These are phyloP conservation scores for Cryptoprocta ferox DNA, from an alignment of 2,797 vertebrate genomes.

Conservation along the genomic window DNA sequence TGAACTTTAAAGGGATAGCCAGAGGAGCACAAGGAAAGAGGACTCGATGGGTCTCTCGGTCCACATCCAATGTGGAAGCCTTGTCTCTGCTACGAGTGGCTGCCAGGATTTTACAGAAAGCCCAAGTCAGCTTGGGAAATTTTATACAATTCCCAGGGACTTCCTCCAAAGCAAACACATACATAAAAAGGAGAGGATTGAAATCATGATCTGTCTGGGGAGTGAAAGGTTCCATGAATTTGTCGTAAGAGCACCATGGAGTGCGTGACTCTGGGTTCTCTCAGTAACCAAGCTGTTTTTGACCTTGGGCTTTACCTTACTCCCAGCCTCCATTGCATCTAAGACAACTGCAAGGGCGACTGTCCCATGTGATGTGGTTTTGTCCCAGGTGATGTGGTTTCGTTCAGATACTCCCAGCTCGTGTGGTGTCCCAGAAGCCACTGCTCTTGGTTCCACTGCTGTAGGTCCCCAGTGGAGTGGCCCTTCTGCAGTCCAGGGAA, in stretches of 20 bases:
- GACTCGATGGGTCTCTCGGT: conserved; percentile 65
- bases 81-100: conserved; percentile 66
- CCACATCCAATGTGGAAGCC: conserved; percentile 70
- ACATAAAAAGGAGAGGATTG: conserved; percentile 35
- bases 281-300: not conserved
- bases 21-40: conserved; percentile 69
- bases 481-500: not conserved
- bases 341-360: not conserved
- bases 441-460: fast-evolving
- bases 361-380: not conserved
- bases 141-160: conserved; percentile 30
- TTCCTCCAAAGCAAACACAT: conserved; percentile 50
- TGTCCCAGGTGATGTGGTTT: not conserved
- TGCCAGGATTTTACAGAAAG: conserved; percentile 71
- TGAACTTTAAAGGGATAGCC: conserved; percentile 68
- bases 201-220: not conserved
- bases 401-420: not conserved
- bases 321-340: not conserved
- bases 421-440: not conserved
- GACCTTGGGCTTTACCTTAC: not conserved
- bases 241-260: not conserved
- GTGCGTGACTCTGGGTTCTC: not conserved
- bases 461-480: not conserved
- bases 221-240: not conserved
- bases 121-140: conserved; percentile 55